Evolutionary conservation across 2,113 vertebrate species (phyloP).

Genomic region (Cromileptes altivelis): DNA sequence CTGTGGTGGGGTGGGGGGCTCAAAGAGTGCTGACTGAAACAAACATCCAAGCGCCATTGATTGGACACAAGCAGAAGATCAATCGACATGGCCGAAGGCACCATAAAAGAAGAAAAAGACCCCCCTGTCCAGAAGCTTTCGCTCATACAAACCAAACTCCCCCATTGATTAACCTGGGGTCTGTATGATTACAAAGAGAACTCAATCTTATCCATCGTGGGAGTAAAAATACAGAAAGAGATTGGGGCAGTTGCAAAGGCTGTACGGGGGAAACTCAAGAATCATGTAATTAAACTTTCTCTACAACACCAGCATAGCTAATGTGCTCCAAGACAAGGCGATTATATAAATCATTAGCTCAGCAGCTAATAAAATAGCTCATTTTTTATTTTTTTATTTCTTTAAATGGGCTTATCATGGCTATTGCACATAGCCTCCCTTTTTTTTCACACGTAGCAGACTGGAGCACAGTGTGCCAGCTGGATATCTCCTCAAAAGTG

Average conservation of each 20-base stretch:
- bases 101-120: constrained; percentile 56
- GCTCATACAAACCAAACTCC: constrained; percentile 1
- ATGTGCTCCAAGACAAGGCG: constrained; percentile 51
- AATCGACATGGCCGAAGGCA: constrained; percentile 73
- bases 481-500: constrained; percentile 64
- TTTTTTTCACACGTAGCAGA: constrained; percentile 52
- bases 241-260: neutral
- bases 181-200: constrained; percentile 62
- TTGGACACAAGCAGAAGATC: constrained; percentile 75
- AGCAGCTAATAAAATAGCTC: constrained; percentile 58
- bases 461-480: constrained; percentile 63
- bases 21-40: constrained; percentile 77
- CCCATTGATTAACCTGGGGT: constrained; percentile 57
- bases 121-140: constrained; percentile 34
- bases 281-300: constrained; percentile 23
- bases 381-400: neutral
- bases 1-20: neutral
- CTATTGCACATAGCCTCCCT: constrained; percentile 25
- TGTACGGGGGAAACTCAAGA: neutral
- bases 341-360: constrained; percentile 69
- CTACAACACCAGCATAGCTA: constrained; percentile 39
- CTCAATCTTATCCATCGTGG: constrained; percentile 37
- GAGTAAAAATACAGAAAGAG: neutral
- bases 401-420: constrained; percentile 53
- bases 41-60: constrained; percentile 71